phyloP scores from a whole-genome alignment of 1,140 invertebrate species.

The Dreissena polymorpha region DNA sequence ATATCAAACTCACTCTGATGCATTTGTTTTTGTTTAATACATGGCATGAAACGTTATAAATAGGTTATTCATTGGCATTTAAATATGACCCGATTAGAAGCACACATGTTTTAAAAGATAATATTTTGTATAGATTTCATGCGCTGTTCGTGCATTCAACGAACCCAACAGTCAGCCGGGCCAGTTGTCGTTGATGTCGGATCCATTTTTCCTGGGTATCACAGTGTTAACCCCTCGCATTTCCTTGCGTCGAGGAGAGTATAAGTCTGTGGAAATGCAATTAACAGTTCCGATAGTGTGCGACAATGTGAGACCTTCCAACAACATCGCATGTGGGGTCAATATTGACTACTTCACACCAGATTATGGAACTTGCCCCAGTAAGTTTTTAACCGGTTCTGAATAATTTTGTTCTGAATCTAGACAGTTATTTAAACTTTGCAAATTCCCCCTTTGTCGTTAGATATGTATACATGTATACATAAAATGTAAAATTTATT shows the following conservation, averaged over 20 bases:
- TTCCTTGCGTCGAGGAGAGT: constrained; percentile 11
- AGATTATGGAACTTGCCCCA: neutral
- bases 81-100: too few relatives aligned
- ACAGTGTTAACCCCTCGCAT: constrained; percentile 1
- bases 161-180: constrained; percentile 4
- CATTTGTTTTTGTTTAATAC: too few relatives aligned
- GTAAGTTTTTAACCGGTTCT: neutral
- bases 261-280: constrained; percentile 16
- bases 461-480: too few relatives aligned
- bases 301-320: neutral
- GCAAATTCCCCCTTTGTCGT: too few relatives aligned
- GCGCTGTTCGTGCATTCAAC: constrained; percentile 19
- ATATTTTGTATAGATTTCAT: constrained; percentile 16
- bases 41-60: too few relatives aligned
- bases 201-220: constrained; percentile 16
- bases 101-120: too few relatives aligned
- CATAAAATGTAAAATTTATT: too few relatives aligned
- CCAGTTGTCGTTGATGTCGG: neutral
- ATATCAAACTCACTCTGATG: too few relatives aligned
- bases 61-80: too few relatives aligned
- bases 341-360: neutral
- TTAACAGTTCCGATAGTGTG: constrained; percentile 19
- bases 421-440: too few relatives aligned
- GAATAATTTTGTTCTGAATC: too few relatives aligned
- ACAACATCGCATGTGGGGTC: neutral